phyloP scores from a whole-genome alignment of 2,113 vertebrate species.

The Hippocampus barbouri region DNA sequence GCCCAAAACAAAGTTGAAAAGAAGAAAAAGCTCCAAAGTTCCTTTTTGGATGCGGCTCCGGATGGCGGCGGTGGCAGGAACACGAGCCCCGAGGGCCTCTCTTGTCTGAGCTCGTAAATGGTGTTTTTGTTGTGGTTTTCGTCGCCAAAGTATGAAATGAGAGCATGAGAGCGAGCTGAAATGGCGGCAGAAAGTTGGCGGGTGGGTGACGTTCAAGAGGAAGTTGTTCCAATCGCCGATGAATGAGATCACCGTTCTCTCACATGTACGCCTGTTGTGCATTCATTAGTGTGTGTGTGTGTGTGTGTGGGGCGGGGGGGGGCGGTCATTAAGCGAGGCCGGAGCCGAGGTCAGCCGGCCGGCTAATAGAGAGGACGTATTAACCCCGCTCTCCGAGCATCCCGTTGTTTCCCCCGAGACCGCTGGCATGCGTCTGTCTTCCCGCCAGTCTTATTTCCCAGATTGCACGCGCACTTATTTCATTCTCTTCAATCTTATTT shows the following conservation, averaged over 20 bases:
- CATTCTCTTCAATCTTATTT: too few relatives aligned
- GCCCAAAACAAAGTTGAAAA: background rate
- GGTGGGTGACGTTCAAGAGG: background rate
- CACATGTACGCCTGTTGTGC: background rate
- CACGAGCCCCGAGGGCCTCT: background rate
- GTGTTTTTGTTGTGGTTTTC: slow-evolving; percentile 18
- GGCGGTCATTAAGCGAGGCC: slow-evolving; percentile 26
- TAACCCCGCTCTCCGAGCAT: slow-evolving; percentile 58
- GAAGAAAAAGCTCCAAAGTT: background rate
- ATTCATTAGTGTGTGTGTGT: background rate
- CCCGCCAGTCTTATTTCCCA: slow-evolving; percentile 51
- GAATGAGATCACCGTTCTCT: background rate
- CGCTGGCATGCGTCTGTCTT: slow-evolving; percentile 53
- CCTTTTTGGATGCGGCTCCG: background rate
- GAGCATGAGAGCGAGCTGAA: slow-evolving; percentile 36
- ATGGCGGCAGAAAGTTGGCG: slow-evolving; percentile 16
- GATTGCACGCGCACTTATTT: slow-evolving; percentile 70
- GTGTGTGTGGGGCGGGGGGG: background rate
- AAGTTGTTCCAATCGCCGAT: background rate
- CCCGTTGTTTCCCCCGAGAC: slow-evolving; percentile 45
- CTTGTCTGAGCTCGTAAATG: background rate
- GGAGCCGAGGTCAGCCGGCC: slow-evolving; percentile 29
- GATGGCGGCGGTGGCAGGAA: background rate
- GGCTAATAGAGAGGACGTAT: slow-evolving; percentile 62
- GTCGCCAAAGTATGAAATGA: slow-evolving; percentile 48